Conservation (phyloP, 2,113 vertebrate genomes). For the Antennarius striatus region DNA sequence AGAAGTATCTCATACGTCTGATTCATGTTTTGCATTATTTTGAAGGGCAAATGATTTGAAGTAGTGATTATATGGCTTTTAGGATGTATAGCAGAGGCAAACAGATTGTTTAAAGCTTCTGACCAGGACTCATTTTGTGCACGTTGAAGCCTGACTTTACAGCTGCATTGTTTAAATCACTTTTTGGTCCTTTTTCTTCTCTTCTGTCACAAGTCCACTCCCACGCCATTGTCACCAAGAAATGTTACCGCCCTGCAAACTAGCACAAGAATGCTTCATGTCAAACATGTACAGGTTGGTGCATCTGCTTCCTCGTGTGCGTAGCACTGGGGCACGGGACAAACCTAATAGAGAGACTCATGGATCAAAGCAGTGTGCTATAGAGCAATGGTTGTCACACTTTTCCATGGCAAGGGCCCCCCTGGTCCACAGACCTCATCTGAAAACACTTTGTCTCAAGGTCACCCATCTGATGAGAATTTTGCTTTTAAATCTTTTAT, state of each 20-base stretch:
- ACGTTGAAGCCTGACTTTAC: not conserved
- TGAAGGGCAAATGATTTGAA: not conserved
- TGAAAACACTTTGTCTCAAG: too few relatives aligned
- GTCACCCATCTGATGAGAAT: too few relatives aligned
- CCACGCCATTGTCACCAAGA: not conserved
- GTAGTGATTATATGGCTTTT: not conserved
- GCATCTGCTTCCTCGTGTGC: slow-evolving; percentile 7
- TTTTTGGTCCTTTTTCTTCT: not conserved
- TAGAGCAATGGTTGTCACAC: not conserved
- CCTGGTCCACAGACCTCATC: too few relatives aligned
- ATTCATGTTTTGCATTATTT: not conserved
- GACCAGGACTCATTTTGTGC: not conserved
- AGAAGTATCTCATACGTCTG: not conserved
- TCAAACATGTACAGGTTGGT: not conserved
- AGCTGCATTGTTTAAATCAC: not conserved
- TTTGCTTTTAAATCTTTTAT: too few relatives aligned
- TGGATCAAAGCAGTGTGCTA: not conserved
- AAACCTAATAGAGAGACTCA: not conserved
- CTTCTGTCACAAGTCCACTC: too few relatives aligned
- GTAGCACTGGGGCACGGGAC: not conserved
- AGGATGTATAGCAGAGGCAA: not conserved
- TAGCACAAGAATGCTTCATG: slow-evolving; percentile 3
- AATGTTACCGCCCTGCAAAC: not conserved
- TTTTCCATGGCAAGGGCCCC: too few relatives aligned
- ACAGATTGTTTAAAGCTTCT: not conserved